Percentiles rank a stretch among this genome's conserved stretches.
Conservation (phyloP, 1,140 invertebrate species). For the Drepana arcuata region DNA sequence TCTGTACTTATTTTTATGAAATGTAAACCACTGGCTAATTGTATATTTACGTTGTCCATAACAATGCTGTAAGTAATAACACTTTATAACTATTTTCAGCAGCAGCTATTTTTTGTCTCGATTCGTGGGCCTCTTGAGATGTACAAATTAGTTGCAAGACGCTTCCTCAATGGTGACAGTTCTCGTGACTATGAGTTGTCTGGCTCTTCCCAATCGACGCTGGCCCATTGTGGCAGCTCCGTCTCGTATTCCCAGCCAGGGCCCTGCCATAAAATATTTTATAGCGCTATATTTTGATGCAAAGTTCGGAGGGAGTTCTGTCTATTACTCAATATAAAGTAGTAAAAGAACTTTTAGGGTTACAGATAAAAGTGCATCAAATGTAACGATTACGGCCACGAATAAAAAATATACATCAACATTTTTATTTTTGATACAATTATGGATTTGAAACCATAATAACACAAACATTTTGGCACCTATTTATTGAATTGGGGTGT, state of each 20-base stretch:
- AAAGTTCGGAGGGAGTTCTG: no score
- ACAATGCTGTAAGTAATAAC: not conserved
- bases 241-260: constrained; percentile 93
- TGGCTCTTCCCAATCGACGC: constrained; percentile 82
- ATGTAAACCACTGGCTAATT: not conserved
- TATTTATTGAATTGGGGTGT: no score
- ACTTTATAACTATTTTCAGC: not conserved
- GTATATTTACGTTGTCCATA: not conserved
- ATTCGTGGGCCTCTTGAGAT: constrained; percentile 12
- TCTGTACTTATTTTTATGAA: not conserved
- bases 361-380: no score
- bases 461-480: no score
- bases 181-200: constrained; percentile 63
- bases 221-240: constrained; percentile 89
- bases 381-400: no score
- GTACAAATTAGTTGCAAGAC: constrained; percentile 30
- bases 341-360: no score
- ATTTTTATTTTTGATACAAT: no score
- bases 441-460: no score
- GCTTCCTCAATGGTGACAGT: constrained; percentile 31
- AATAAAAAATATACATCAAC: no score
- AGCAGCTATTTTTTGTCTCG: not conserved
- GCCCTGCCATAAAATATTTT: constrained; percentile 72
- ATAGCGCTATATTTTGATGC: no score
- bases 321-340: no score